These are phyloP conservation scores for Trichomalopsis sarcophagae DNA, from an alignment of 1,140 invertebrate species.

Conservation along the genomic window DNA sequence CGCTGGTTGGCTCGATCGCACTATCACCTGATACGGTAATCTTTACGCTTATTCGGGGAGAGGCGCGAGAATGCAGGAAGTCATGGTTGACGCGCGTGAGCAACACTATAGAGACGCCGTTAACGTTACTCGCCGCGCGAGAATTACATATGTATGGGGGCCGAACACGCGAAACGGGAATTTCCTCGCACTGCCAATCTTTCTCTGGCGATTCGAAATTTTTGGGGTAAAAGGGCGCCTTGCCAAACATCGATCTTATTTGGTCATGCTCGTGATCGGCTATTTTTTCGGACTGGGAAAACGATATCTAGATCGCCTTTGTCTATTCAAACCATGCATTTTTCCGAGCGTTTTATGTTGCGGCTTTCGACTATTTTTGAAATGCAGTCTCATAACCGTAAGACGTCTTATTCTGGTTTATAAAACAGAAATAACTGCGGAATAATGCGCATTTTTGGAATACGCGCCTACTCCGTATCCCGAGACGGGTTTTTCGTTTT, in stretches of 20 bases:
- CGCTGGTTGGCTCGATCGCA: background rate
- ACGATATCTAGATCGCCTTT: background rate
- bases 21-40: background rate
- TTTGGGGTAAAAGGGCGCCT: background rate
- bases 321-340: background rate
- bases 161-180: background rate
- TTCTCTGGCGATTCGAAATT: background rate
- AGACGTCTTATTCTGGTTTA: too few relatives aligned
- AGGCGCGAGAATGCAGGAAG: conserved; percentile 35
- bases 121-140: background rate
- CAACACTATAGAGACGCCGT: background rate
- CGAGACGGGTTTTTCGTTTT: too few relatives aligned
- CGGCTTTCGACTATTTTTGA: too few relatives aligned
- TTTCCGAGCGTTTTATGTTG: background rate
- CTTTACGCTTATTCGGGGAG: background rate
- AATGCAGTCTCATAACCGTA: too few relatives aligned
- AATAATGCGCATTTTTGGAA: too few relatives aligned
- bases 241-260: background rate
- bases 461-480: too few relatives aligned
- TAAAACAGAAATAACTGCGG: background rate
- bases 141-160: conserved; percentile 5
- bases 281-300: too few relatives aligned
- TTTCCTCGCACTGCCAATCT: background rate
- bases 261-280: background rate
- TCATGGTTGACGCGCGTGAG: conserved; percentile 41